Evolutionary conservation across 2,113 vertebrate genomes (phyloP), one percentile per base, ranked within the genome.

Genomic region (Girardinichthys multiradiatus): DNA sequence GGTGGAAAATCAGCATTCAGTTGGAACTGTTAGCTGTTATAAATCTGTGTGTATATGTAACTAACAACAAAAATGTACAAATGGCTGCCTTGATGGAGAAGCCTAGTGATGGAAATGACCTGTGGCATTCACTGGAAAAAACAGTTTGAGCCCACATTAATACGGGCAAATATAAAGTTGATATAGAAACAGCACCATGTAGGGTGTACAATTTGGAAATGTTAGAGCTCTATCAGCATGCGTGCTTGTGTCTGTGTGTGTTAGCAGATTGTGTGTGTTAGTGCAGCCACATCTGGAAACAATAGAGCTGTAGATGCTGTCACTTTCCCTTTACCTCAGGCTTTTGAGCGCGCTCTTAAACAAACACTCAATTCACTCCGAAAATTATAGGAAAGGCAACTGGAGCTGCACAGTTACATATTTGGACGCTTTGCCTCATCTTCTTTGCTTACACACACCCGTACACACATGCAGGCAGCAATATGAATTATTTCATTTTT

Each of bases 351-450:
- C 84, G 67, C 79, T 85, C 89, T 92, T 90, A 93, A 91, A 91
- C 89, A 90, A 93, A 93, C 91, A 93, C 79, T 91, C 86, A 91
- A 82, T 91, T 90, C 89, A 87, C 86, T 82, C 80, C 84, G 77
- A 91, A 91, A 90, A 91, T 93, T 91, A 89, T 88, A 91, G 90
- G 92, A 92, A n/a, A 92, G 76, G 86, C 84, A 91, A 90, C 87
- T 66, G 74, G 83, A 91, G 83, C 88, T 82, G 76, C 70, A 77
- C 71, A 70, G 77, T 75, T 76, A 73, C 60, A 87, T 84, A 76
- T 79, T 84, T 88, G 80, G 77, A 81, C 68, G 64, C 60, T 64
- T 48, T 62, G 14, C 63, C 45, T 42, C 21, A n/a, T 63, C 19
- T 74, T 2, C 33, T 29, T 63, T 48, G 35, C 26, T 1, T 2